Evolutionary conservation across 1,140 invertebrate species (phyloP).

Genomic region (Pseudoatta argentina): DNA sequence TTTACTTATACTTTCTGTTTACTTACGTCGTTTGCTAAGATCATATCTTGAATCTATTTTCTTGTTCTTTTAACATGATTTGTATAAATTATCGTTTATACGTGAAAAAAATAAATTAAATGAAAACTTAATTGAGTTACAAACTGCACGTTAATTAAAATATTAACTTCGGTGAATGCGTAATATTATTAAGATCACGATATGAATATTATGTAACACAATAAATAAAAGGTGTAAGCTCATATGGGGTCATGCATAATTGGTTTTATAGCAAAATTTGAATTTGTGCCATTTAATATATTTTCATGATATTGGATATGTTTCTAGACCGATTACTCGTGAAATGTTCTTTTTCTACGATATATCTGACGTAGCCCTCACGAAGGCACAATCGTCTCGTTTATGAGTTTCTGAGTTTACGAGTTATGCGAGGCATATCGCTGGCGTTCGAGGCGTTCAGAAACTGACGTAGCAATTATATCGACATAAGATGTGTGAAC

Average conservation of each 20-base stretch:
- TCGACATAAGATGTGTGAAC: constrained; percentile 24
- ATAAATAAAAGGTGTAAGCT: constrained; percentile 4
- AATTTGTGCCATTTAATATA: constrained; percentile 1
- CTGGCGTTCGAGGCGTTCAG: constrained; percentile 20
- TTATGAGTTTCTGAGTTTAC: constrained; percentile 35
- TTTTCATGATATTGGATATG: constrained; percentile 61
- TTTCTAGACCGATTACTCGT: constrained; percentile 66
- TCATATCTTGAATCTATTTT: constrained; percentile 22
- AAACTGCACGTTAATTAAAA: background rate
- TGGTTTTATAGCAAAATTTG: constrained; percentile 18
- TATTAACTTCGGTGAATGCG: background rate
- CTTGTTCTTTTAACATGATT: background rate
- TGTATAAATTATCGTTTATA: background rate
- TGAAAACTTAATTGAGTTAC: background rate
- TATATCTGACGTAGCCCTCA: constrained; percentile 17
- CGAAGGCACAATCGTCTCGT: constrained; percentile 57
- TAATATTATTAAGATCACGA: background rate
- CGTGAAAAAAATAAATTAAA: background rate
- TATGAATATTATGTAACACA: background rate
- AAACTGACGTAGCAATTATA: constrained; percentile 47
- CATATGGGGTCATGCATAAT: background rate
- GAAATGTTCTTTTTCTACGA: constrained; percentile 19
- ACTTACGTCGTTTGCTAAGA: constrained; percentile 18
- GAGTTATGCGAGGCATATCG: constrained; percentile 34
- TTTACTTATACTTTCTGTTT: constrained; percentile 35